A percentile compares a stretch with the other conserved stretches of the same genome.
Evolutionary conservation across 2,888 invertebrate genomes (phyloP).

Genomic region (Micropterix aruncella): DNA sequence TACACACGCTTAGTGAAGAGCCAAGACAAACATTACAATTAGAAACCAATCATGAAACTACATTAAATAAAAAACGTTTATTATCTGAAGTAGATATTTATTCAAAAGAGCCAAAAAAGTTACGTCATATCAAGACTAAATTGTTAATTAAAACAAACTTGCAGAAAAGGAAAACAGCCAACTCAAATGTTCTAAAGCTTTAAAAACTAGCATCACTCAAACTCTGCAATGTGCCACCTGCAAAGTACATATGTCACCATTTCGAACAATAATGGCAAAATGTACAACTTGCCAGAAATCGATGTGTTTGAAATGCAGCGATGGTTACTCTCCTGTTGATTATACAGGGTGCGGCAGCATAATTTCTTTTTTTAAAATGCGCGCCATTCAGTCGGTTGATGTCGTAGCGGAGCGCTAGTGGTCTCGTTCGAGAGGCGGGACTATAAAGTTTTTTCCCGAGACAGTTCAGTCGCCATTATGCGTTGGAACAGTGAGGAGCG

Average conservation of each 20-base stretch:
- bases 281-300: conserved; percentile 2
- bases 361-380: too few relatives aligned
- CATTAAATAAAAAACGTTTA: conserved; percentile 3
- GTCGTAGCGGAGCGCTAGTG: too few relatives aligned
- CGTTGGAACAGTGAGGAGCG: too few relatives aligned
- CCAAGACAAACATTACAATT: neutral
- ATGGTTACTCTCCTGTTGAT: conserved; percentile 1
- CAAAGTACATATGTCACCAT: conserved; percentile 1
- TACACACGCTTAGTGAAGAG: conserved; percentile 1
- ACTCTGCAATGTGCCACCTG: conserved; percentile 1
- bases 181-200: neutral
- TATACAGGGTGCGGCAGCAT: too few relatives aligned
- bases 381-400: too few relatives aligned
- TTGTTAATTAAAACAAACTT: conserved; percentile 2
- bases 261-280: conserved; percentile 1
- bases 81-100: conserved; percentile 3
- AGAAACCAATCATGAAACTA: conserved; percentile 1
- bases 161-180: neutral
- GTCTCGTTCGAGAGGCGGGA: too few relatives aligned
- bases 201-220: conserved; percentile 1
- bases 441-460: too few relatives aligned
- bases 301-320: conserved; percentile 3
- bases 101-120: conserved; percentile 2
- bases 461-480: too few relatives aligned
- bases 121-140: conserved; percentile 2